phyloP scores from a whole-genome alignment of 2,888 invertebrate genomes.

The Pollenia amentaria region DNA sequence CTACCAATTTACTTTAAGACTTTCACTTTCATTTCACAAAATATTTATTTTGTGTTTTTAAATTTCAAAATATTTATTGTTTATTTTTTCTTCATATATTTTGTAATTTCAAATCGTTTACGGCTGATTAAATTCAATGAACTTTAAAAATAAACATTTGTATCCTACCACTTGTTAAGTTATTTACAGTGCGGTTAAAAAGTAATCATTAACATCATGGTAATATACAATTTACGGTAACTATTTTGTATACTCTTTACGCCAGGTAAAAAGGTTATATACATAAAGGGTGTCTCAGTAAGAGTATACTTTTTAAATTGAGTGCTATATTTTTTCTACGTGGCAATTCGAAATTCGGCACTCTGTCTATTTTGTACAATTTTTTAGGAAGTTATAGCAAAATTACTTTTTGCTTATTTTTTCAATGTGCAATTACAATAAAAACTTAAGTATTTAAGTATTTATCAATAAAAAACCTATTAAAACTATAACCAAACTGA shows the following conservation, averaged over 20 bases:
- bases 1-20: slow-evolving; percentile 33
- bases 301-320: too few relatives aligned
- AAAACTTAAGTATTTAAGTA: too few relatives aligned
- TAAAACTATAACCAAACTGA: too few relatives aligned
- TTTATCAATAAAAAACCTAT: too few relatives aligned
- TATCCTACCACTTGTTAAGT: slow-evolving; percentile 29
- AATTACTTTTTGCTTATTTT: too few relatives aligned
- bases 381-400: too few relatives aligned
- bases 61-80: background rate
- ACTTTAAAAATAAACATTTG: slow-evolving; percentile 6
- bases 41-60: slow-evolving; percentile 15
- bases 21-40: slow-evolving; percentile 58
- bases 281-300: too few relatives aligned
- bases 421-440: too few relatives aligned
- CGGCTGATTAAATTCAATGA: slow-evolving; percentile 57
- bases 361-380: too few relatives aligned
- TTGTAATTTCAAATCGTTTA: slow-evolving; percentile 25
- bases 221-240: background rate
- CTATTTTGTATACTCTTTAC: background rate
- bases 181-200: slow-evolving; percentile 5
- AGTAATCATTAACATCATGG: slow-evolving; percentile 21
- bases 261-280: too few relatives aligned
- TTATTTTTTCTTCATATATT: background rate
- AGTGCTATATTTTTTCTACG: too few relatives aligned
- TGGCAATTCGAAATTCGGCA: too few relatives aligned